These are phyloP conservation scores for Mionectes olivaceus DNA, from an alignment of 2,797 vertebrate species.

Conservation along the genomic window DNA sequence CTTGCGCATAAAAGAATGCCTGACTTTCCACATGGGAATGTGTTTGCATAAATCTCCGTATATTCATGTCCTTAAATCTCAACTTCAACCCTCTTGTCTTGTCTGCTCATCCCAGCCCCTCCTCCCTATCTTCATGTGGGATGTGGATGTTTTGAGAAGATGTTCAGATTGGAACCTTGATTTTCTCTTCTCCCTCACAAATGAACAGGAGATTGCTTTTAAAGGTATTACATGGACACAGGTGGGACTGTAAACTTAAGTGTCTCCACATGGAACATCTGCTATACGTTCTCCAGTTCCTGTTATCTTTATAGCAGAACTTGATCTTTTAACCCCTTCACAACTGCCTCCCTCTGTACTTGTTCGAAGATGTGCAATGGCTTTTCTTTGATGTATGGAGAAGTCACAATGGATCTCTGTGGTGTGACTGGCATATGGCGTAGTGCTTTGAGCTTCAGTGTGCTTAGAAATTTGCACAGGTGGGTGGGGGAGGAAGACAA, in stretches of 20 bases:
- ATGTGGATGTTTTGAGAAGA: background rate
- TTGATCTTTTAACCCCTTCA: slow-evolving; percentile 67
- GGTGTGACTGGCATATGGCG: slow-evolving; percentile 19
- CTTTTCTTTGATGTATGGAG: slow-evolving; percentile 46
- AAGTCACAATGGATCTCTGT: slow-evolving; percentile 60
- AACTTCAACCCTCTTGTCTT: background rate
- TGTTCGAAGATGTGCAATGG: background rate
- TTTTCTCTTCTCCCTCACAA: slow-evolving; percentile 43
- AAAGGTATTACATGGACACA: slow-evolving; percentile 70
- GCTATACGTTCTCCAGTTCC: slow-evolving; percentile 57
- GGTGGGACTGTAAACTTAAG: slow-evolving; percentile 74
- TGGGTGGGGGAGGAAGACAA: slow-evolving; percentile 52
- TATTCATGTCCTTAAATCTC: background rate
- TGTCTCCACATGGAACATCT: slow-evolving; percentile 73
- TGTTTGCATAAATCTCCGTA: background rate
- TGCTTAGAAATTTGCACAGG: slow-evolving; percentile 43
- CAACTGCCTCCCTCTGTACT: background rate
- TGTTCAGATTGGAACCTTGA: background rate
- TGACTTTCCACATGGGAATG: background rate
- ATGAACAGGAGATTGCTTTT: slow-evolving; percentile 63
- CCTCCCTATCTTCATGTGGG: background rate
- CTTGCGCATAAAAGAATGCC: background rate
- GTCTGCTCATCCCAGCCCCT: background rate
- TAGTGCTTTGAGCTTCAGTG: slow-evolving; percentile 12
- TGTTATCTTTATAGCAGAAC: slow-evolving; percentile 72